Base-by-base conservation (phyloP, 2,113 vertebrate species). In the Plestiodon gilberti region DNA sequence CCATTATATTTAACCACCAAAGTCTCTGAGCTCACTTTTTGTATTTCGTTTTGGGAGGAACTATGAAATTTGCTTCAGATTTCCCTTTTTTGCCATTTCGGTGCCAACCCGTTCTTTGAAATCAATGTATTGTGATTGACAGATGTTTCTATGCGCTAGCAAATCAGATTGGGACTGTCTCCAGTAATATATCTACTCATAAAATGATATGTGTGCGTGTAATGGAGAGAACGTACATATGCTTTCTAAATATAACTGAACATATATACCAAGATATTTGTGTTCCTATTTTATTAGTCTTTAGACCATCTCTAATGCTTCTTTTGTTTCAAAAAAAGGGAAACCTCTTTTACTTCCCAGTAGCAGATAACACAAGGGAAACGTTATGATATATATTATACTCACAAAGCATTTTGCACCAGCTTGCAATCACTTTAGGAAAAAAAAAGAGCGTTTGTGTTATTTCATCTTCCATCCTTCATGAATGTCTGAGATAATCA, bases 401-500 rank as follows among this genome's bases (percentile, higher is more conserved):
- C 38, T 89, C 17, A 93, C 89, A 93, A 91, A 93, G 82, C 78
- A 91, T 86, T 85, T 96, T 94, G 92, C 90, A 95, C 86, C 91
- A 90, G 93, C 88, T 93, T 88, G 91, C 93, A 95, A 95, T 96
- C 95, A 96, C 93, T 84, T 92, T 30, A 28, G 38, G n/a, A 86
- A 89, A 90, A 64, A 81, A 67, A 81, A 90, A 48, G 67, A 91
- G 71, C 64, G 81, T 83, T 83, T 77, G 83, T 85, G 88, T 93
- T 88, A 94, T 91, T 91, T 95, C 93, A 93, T 94, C 93, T 95
- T 95, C 91, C 92, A 91, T 93, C 93, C 86, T 92, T 90, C 94
- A 89, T 95, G 95, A 95, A 92, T 92, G 73, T 91, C 89, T 91
- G 88, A 89, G 86, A 92, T 94, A 94, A 94, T 96, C 94, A 94